Evolutionary conservation across 2,888 invertebrate genomes (phyloP).

Genomic region (Alviniconcha strummeri): DNA sequence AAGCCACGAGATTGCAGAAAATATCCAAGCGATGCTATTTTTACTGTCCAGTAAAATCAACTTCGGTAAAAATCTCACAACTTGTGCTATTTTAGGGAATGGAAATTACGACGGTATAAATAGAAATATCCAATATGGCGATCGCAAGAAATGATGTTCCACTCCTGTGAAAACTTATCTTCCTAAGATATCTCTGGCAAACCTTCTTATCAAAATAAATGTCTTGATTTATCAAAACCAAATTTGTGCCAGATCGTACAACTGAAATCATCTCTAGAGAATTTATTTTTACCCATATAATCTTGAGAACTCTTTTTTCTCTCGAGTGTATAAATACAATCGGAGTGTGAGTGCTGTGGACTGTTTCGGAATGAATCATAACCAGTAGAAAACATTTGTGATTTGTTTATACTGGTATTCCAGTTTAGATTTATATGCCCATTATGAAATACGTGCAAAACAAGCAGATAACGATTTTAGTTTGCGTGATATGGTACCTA

Average conservation of each 20-base stretch:
- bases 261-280: neutral
- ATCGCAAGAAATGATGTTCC: constrained; percentile 38
- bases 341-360: no score
- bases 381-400: no score
- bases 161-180: neutral
- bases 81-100: constrained; percentile 64
- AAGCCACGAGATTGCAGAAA: constrained; percentile 55
- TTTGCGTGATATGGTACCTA: no score
- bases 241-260: no score
- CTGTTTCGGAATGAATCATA: no score
- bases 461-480: no score
- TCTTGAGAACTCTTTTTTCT: neutral
- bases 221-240: no score
- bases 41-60: constrained; percentile 70
- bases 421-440: no score
- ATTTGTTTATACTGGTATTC: no score
- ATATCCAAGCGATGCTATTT: constrained; percentile 67
- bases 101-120: constrained; percentile 63
- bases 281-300: constrained; percentile 18
- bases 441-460: no score
- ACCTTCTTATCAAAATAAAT: neutral
- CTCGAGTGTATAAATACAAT: neutral
- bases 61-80: constrained; percentile 55
- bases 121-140: constrained; percentile 54
- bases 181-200: neutral